Evolutionary conservation across 1,140 invertebrate genomes (phyloP).

Genomic region (Pararge aegeria): DNA sequence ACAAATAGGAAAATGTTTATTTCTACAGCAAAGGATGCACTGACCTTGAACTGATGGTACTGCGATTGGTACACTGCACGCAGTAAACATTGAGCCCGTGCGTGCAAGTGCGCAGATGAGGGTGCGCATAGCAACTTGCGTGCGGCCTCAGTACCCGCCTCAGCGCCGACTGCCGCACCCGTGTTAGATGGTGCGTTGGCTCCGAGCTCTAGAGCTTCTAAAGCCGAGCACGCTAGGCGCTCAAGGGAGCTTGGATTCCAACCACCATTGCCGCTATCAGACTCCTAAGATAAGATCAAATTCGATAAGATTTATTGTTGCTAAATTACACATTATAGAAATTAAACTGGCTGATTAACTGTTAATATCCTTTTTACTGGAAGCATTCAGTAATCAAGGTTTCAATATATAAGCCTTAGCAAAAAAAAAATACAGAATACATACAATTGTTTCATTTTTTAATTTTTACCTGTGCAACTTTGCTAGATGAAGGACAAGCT

Average conservation of each 20-base stretch:
- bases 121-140: constrained; percentile 91
- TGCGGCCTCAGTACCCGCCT: constrained; percentile 73
- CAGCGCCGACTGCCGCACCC: constrained; percentile 39
- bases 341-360: too few relatives aligned
- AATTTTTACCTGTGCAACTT: constrained; percentile 61
- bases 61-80: constrained; percentile 88
- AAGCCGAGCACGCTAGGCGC: constrained; percentile 66
- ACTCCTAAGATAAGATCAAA: constrained; percentile 35
- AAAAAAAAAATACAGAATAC: too few relatives aligned
- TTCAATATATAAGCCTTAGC: too few relatives aligned
- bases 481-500: constrained; percentile 80
- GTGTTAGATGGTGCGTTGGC: constrained; percentile 38
- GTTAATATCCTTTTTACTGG: too few relatives aligned
- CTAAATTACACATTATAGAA: too few relatives aligned
- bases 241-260: constrained; percentile 70
- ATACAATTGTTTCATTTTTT: too few relatives aligned
- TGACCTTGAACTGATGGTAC: constrained; percentile 93
- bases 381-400: too few relatives aligned
- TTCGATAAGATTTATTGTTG: too few relatives aligned
- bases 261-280: constrained; percentile 43
- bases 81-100: constrained; percentile 88
- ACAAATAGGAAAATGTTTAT: too few relatives aligned
- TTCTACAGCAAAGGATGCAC: neutral
- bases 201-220: constrained; percentile 69
- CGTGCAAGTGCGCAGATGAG: constrained; percentile 88